A percentile compares a stretch with the other conserved stretches of the same genome.
These are phyloP conservation scores for Corythornis madagascariensis DNA, from an alignment of 2,113 vertebrate species.

Conservation along the genomic window DNA sequence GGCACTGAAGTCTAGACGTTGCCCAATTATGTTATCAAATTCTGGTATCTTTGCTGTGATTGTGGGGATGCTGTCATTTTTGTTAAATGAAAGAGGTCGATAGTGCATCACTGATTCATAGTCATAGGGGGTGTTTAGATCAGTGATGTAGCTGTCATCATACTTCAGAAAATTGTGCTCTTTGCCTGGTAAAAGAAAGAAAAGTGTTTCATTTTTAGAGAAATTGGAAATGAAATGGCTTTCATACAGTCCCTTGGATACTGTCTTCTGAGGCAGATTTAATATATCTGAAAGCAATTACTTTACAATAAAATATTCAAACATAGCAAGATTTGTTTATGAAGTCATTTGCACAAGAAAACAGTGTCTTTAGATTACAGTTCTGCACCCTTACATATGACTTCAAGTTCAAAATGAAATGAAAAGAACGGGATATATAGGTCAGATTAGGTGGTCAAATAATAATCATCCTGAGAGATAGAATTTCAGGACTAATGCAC, in stretches of 20 bases:
- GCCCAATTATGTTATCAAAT: slow-evolving; percentile 87
- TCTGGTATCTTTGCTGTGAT: slow-evolving; percentile 90
- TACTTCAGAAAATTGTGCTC: slow-evolving; percentile 88
- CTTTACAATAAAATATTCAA: background rate
- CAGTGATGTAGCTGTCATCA: slow-evolving; percentile 81
- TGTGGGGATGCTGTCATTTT: slow-evolving; percentile 81
- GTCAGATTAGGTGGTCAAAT: background rate
- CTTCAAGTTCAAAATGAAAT: background rate
- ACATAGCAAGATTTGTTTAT: background rate
- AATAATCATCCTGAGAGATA: background rate
- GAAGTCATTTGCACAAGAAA: background rate
- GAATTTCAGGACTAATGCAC: background rate
- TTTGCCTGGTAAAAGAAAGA: slow-evolving; percentile 67
- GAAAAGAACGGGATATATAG: background rate
- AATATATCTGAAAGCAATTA: background rate
- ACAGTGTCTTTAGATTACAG: background rate
- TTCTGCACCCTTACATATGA: background rate
- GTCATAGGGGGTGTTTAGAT: slow-evolving; percentile 92
- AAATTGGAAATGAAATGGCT: background rate
- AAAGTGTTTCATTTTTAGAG: background rate
- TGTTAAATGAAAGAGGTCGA: slow-evolving; percentile 87
- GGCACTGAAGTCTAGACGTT: slow-evolving; percentile 87
- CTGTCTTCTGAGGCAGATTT: background rate
- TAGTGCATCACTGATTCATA: slow-evolving; percentile 96
- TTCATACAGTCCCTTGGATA: background rate